Conservation (phyloP, 1,140 invertebrate species). For the Pseudomyrmex gracilis region DNA sequence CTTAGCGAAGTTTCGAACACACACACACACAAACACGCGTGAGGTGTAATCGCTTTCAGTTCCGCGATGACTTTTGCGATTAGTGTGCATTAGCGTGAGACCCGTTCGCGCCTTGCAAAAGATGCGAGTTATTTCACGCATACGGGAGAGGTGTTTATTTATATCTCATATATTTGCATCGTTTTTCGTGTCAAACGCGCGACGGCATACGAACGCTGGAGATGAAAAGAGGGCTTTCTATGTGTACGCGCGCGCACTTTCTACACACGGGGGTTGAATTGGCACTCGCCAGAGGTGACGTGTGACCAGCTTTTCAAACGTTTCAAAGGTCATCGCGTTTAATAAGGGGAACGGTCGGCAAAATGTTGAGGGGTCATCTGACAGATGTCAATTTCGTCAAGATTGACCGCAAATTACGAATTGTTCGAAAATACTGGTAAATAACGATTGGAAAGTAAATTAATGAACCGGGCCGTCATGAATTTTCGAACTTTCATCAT, state of each 20-base stretch:
- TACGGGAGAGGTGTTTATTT: slow-evolving; percentile 9
- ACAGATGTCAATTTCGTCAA: slow-evolving; percentile 54
- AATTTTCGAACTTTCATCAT: slow-evolving; percentile 22
- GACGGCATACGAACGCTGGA: not conserved
- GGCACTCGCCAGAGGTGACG: slow-evolving; percentile 54
- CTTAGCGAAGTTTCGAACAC: no score
- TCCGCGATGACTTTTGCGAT: slow-evolving; percentile 61
- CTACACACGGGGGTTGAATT: slow-evolving; percentile 49
- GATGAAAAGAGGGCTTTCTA: slow-evolving; percentile 30
- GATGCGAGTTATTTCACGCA: slow-evolving; percentile 15
- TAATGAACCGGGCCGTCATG: not conserved
- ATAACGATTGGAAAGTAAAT: slow-evolving; percentile 11
- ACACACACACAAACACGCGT: not conserved
- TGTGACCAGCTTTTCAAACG: slow-evolving; percentile 53
- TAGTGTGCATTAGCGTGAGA: slow-evolving; percentile 20
- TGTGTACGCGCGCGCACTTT: slow-evolving; percentile 38
- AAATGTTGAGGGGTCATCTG: slow-evolving; percentile 4
- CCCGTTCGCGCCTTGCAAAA: slow-evolving; percentile 22
- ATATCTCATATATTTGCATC: slow-evolving; percentile 37
- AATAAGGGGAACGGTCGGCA: slow-evolving; percentile 30
- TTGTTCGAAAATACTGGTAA: slow-evolving; percentile 15
- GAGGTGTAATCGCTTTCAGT: slow-evolving; percentile 4
- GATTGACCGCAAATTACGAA: slow-evolving; percentile 33
- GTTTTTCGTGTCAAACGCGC: slow-evolving; percentile 48
- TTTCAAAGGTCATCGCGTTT: slow-evolving; percentile 55